These are phyloP conservation scores for Melipona beecheii DNA, from an alignment of 2,888 invertebrate genomes.

Conservation along the genomic window DNA sequence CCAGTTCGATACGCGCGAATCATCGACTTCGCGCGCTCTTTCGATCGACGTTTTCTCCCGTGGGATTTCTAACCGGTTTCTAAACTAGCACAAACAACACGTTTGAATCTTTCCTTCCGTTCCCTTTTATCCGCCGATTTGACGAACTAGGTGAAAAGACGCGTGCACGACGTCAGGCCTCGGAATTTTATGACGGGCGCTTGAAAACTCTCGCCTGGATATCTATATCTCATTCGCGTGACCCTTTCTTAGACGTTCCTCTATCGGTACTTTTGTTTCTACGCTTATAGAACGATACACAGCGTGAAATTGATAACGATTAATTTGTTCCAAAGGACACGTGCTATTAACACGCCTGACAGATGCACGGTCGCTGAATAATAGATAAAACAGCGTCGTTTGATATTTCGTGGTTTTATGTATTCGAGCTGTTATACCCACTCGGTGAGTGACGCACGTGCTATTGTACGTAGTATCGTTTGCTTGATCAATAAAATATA, in stretches of 20 bases:
- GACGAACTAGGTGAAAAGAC: constrained; percentile 42
- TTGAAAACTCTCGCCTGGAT: neutral
- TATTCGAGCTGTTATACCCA: constrained; percentile 9
- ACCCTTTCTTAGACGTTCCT: neutral
- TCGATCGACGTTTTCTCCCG: constrained; percentile 59
- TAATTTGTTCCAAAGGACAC: constrained; percentile 25
- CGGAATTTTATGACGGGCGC: neutral
- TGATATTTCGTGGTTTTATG: constrained; percentile 40
- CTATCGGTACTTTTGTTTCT: too few relatives aligned
- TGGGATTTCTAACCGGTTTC: constrained; percentile 73
- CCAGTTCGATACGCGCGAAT: constrained; percentile 46
- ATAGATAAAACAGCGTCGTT: constrained; percentile 46
- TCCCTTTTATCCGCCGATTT: constrained; percentile 49
- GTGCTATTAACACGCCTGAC: constrained; percentile 31
- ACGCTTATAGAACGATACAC: too few relatives aligned
- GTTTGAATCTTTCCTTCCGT: constrained; percentile 65
- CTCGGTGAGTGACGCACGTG: constrained; percentile 54
- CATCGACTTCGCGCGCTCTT: constrained; percentile 29
- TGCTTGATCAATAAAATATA: constrained; percentile 59
- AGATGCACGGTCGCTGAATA: neutral
- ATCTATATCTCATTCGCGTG: neutral
- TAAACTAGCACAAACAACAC: constrained; percentile 60
- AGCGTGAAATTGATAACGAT: constrained; percentile 1
- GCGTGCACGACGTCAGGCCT: neutral
- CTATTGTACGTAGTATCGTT: constrained; percentile 47